Evolutionary conservation across 2,113 vertebrate species (phyloP).

Genomic region (Hirundichthys speculiger): DNA sequence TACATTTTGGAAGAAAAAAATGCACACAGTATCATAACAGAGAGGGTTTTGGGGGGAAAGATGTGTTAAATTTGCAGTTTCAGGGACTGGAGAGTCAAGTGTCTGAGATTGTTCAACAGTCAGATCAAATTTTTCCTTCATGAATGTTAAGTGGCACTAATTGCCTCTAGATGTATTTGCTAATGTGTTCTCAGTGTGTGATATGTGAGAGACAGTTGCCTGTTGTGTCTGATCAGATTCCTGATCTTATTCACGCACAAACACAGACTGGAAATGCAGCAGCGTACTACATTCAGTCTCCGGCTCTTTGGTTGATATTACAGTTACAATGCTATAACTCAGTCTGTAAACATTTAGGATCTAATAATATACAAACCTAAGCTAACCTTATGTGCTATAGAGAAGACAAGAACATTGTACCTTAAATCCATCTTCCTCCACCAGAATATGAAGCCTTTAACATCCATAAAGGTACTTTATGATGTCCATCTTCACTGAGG

Average conservation of each 20-base stretch:
- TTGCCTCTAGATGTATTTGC: background rate
- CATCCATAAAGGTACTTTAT: slow-evolving; percentile 16
- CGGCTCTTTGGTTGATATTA: slow-evolving; percentile 36
- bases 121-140: background rate
- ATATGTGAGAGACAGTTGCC: slow-evolving; percentile 23
- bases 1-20: no score
- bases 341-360: slow-evolving; percentile 2
- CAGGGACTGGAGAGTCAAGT: no score
- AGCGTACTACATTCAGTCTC: slow-evolving; percentile 39
- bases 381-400: slow-evolving; percentile 35
- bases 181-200: background rate
- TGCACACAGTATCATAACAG: no score
- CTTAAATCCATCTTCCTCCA: slow-evolving; percentile 30
- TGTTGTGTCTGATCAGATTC: slow-evolving; percentile 33
- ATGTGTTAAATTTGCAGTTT: no score
- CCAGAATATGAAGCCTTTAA: slow-evolving; percentile 3
- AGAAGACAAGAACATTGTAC: slow-evolving; percentile 31
- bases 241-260: background rate
- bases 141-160: slow-evolving; percentile 8
- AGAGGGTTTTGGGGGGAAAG: no score
- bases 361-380: slow-evolving; percentile 30
- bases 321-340: no score
- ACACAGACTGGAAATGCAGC: slow-evolving; percentile 31
- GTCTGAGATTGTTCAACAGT: background rate
- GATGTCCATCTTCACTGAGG: background rate